phyloP scores from a whole-genome alignment of 1,140 invertebrate genomes.

The Aphidius ervi region DNA sequence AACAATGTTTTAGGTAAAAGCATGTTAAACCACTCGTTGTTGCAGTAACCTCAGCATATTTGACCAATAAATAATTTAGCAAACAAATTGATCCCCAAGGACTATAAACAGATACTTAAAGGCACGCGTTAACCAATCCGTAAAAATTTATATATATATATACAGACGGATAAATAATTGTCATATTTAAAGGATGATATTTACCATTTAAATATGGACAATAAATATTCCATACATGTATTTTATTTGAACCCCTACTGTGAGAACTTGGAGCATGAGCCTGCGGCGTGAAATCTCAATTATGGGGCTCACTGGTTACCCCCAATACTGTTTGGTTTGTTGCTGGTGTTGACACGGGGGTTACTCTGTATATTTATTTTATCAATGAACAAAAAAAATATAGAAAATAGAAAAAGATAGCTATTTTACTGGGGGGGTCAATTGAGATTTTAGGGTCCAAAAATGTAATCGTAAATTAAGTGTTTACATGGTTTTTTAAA shows the following conservation, averaged over 20 bases:
- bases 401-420: background rate
- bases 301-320: constrained; percentile 37
- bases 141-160: constrained; percentile 22
- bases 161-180: constrained; percentile 6
- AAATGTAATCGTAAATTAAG: constrained; percentile 52
- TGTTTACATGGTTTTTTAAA: constrained; percentile 39
- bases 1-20: constrained; percentile 41
- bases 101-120: constrained; percentile 54
- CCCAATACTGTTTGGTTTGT: constrained; percentile 15
- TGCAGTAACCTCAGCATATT: constrained; percentile 40
- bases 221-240: constrained; percentile 28
- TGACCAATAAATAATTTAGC: constrained; percentile 54
- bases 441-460: constrained; percentile 20
- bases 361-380: constrained; percentile 23
- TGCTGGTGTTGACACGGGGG: constrained; percentile 44
- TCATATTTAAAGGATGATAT: background rate
- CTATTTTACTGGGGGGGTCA: too few relatives aligned
- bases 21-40: constrained; percentile 37
- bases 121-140: constrained; percentile 39
- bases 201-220: constrained; percentile 26
- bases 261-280: constrained; percentile 46
- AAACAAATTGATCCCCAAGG: constrained; percentile 52
- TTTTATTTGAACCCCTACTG: constrained; percentile 42
- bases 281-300: constrained; percentile 54
- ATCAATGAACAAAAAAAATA: constrained; percentile 2